phyloP scores from a whole-genome alignment of 2,888 invertebrate species.

The Aphelenchoides bicaudatus region DNA sequence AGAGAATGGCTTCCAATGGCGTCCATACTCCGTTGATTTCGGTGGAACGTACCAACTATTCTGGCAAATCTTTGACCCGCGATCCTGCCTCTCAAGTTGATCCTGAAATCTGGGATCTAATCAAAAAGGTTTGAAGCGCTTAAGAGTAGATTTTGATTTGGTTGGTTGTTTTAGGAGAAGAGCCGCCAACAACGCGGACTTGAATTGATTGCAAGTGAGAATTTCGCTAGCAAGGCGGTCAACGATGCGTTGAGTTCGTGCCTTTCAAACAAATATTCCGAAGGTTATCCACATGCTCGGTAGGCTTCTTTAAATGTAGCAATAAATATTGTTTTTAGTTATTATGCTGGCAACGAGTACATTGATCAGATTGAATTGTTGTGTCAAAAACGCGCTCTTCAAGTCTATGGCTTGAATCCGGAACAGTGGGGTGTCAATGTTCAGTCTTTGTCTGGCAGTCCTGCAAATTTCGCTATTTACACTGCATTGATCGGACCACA shows the following conservation, averaged over 20 bases:
- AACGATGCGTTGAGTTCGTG: conserved; percentile 65
- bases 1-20: conserved; percentile 34
- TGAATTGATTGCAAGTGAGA: conserved; percentile 93
- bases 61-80: conserved; percentile 41
- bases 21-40: conserved; percentile 46
- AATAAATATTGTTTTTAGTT: conserved; percentile 67
- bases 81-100: conserved; percentile 71
- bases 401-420: conserved; percentile 74
- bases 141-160: conserved; percentile 4
- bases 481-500: conserved; percentile 76
- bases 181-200: conserved; percentile 77
- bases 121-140: conserved; percentile 67
- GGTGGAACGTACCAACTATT: conserved; percentile 40
- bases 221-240: conserved; percentile 65
- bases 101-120: conserved; percentile 78
- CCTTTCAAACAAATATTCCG: conserved; percentile 68
- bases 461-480: conserved; percentile 94
- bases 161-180: conserved; percentile 68
- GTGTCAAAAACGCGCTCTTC: conserved; percentile 78
- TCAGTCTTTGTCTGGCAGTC: conserved; percentile 83
- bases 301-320: conserved; percentile 28
- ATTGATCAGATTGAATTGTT: conserved; percentile 88
- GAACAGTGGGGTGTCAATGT: conserved; percentile 96
- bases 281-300: conserved; percentile 67
- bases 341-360: conserved; percentile 93